phyloP scores from a whole-genome alignment of 1,140 invertebrate species.

The Stegodyphus mimosarum region DNA sequence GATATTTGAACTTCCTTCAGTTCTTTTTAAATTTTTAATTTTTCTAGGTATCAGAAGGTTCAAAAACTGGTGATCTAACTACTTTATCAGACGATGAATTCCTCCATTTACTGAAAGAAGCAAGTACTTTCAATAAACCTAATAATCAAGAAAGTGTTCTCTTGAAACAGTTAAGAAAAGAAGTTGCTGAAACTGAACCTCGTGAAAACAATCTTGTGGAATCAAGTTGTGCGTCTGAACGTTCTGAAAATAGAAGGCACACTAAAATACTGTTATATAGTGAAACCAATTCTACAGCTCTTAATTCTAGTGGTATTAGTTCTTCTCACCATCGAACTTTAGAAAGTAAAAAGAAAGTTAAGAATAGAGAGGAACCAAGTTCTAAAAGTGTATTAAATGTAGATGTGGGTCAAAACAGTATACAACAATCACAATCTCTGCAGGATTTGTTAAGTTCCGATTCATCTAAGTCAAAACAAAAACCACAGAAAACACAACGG shows the following conservation, averaged over 20 bases:
- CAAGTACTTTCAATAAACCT: conserved; percentile 80
- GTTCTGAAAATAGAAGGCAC: neutral
- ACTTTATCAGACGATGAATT: conserved; percentile 44
- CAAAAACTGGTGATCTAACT: conserved; percentile 21
- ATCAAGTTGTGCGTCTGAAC: conserved; percentile 52
- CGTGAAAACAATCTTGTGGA: conserved; percentile 62
- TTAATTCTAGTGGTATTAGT: neutral
- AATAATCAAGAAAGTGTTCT: conserved; percentile 80
- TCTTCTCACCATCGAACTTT: conserved; percentile 11
- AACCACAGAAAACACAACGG: conserved; percentile 29
- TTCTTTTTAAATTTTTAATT: too few species aligned
- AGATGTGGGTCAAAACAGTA: conserved; percentile 64
- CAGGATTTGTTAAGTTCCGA: conserved; percentile 71
- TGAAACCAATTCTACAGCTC: conserved; percentile 13
- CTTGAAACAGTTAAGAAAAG: conserved; percentile 70
- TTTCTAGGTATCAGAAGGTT: too few species aligned
- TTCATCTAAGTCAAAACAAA: conserved; percentile 25
- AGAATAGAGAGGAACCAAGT: conserved; percentile 70
- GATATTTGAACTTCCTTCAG: too few species aligned
- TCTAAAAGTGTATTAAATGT: conserved; percentile 73
- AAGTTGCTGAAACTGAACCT: conserved; percentile 72
- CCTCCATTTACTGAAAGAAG: conserved; percentile 77
- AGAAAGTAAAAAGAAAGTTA: conserved; percentile 38
- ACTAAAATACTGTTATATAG: neutral
- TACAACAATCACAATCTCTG: conserved; percentile 66